Evolutionary conservation across 2,113 vertebrate genomes (phyloP).

Genomic region (Lophochroa leadbeateri): DNA sequence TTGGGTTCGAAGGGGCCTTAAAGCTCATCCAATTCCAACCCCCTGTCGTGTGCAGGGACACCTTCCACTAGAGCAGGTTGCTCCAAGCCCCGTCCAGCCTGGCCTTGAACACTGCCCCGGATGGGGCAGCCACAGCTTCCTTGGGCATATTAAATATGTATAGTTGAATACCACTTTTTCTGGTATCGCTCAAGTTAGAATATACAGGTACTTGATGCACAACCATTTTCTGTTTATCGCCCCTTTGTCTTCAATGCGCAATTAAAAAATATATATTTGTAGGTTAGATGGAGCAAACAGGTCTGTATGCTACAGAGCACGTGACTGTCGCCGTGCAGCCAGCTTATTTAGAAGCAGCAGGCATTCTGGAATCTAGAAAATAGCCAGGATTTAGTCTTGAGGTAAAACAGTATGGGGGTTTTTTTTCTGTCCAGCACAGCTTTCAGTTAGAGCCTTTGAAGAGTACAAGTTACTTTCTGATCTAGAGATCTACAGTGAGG

Average conservation of each 20-base stretch:
- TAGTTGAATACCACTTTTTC: background rate
- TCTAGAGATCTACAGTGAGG: background rate
- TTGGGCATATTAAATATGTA: background rate
- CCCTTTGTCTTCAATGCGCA: background rate
- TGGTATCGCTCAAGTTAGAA: background rate
- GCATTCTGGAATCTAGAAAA: background rate
- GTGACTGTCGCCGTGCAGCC: background rate
- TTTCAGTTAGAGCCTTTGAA: background rate
- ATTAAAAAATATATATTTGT: background rate
- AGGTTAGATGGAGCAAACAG: background rate
- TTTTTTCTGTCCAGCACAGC: background rate
- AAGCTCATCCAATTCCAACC: background rate
- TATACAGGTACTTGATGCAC: background rate
- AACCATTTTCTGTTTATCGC: background rate
- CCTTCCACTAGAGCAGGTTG: background rate
- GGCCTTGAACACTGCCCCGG: background rate
- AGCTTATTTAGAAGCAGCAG: slow-evolving; percentile 12
- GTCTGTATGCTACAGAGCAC: background rate
- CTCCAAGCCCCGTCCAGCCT: background rate
- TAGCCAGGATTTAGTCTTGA: background rate
- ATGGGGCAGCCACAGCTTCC: background rate
- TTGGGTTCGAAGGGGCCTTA: background rate
- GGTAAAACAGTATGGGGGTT: background rate
- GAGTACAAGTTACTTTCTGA: background rate
- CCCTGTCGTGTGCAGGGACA: background rate